A percentile compares a stretch with the other conserved stretches of the same genome.
These are phyloP conservation scores for Mycalesis mineus DNA, from an alignment of 2,888 invertebrate species.

Conservation along the genomic window DNA sequence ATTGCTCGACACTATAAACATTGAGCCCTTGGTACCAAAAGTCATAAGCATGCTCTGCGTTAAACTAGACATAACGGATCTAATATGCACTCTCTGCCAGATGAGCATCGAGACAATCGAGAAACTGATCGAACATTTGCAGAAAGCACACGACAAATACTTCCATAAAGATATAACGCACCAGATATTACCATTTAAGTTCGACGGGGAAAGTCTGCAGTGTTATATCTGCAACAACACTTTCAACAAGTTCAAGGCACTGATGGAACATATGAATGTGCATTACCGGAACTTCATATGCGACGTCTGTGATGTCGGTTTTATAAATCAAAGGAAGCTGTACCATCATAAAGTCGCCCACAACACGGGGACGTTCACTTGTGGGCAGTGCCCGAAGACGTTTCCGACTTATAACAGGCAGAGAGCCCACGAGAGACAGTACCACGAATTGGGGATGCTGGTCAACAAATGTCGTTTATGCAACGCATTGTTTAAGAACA, in stretches of 20 bases:
- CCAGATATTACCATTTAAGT: slow-evolving; percentile 53
- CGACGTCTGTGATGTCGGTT: slow-evolving; percentile 63
- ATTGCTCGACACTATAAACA: slow-evolving; percentile 27
- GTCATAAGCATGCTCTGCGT: slow-evolving; percentile 34
- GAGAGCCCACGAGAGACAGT: slow-evolving; percentile 29
- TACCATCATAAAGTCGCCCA: slow-evolving; percentile 36
- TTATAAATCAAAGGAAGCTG: slow-evolving; percentile 46
- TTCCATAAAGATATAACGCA: slow-evolving; percentile 44
- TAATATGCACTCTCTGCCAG: slow-evolving; percentile 44
- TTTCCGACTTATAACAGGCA: slow-evolving; percentile 35
- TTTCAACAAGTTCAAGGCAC: slow-evolving; percentile 60
- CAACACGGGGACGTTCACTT: slow-evolving; percentile 42
- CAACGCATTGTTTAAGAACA: slow-evolving; percentile 48
- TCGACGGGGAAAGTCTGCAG: slow-evolving; percentile 43
- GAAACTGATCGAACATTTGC: slow-evolving; percentile 38
- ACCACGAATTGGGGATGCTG: slow-evolving; percentile 28
- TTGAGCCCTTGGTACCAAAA: slow-evolving; percentile 31
- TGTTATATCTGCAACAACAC: slow-evolving; percentile 60
- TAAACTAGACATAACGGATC: slow-evolving; percentile 46
- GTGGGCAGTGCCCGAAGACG: slow-evolving; percentile 43
- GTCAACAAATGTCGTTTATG: slow-evolving; percentile 48
- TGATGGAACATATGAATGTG: slow-evolving; percentile 66
- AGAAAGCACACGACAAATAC: slow-evolving; percentile 34
- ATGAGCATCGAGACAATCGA: slow-evolving; percentile 36
- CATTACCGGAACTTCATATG: slow-evolving; percentile 68